Percentiles rank a stretch among this genome's conserved stretches.
These are phyloP conservation scores for Thamnaconus septentrionalis DNA, from an alignment of 2,113 vertebrate species.

Conservation along the genomic window DNA sequence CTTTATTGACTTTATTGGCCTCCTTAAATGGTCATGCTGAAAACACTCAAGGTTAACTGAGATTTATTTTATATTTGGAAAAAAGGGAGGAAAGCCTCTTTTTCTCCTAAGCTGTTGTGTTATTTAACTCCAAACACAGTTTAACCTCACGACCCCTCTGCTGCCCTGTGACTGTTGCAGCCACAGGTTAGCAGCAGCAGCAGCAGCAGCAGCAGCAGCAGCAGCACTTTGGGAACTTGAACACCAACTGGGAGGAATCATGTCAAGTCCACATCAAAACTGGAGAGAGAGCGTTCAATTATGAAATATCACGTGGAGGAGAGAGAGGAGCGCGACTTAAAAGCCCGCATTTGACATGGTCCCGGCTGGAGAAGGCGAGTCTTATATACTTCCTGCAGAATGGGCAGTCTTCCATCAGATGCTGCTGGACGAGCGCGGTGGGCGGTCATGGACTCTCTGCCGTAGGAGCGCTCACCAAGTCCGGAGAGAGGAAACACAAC, in stretches of 20 bases:
- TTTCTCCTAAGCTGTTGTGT: background rate
- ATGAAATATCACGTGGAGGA: slow-evolving; percentile 79
- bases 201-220: too few species aligned
- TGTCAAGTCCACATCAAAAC: slow-evolving; percentile 40
- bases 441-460: slow-evolving; percentile 61
- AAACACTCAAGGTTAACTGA: too few species aligned
- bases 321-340: slow-evolving; percentile 76
- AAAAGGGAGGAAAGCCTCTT: background rate
- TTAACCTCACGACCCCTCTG: too few species aligned
- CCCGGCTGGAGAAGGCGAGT: slow-evolving; percentile 67
- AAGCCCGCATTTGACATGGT: slow-evolving; percentile 73
- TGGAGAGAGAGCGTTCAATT: slow-evolving; percentile 64
- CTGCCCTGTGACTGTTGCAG: background rate
- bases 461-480: slow-evolving; percentile 48
- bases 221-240: slow-evolving; percentile 35
- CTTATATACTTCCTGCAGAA: slow-evolving; percentile 70
- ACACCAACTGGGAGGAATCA: slow-evolving; percentile 9
- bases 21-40: too few species aligned
- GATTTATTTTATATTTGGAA: background rate
- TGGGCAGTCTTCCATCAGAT: slow-evolving; percentile 72
- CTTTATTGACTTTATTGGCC: too few species aligned
- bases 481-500: slow-evolving; percentile 40
- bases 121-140: background rate
- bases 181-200: slow-evolving; percentile 14
- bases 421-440: slow-evolving; percentile 64